These are phyloP conservation scores for Tokudaia tokunoshimensis DNA, from an alignment of 2,797 vertebrate genomes.

Conservation along the genomic window DNA sequence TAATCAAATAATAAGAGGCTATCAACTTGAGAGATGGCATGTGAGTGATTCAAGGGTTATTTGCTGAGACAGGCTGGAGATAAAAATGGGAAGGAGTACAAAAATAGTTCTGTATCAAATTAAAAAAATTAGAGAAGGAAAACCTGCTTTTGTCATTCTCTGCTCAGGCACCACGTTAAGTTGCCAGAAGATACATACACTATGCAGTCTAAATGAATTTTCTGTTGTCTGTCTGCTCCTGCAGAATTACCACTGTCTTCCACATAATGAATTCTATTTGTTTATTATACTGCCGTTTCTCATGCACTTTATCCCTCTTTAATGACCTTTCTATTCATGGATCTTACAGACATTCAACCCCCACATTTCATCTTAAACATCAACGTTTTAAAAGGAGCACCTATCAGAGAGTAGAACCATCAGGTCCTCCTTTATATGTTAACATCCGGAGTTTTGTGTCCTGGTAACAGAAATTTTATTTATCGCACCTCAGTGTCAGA, in stretches of 20 bases:
- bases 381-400: fast-evolving
- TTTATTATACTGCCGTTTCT: not conserved
- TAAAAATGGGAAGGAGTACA: not conserved
- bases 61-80: not conserved
- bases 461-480: not conserved
- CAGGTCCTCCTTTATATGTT: not conserved
- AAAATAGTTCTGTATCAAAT: not conserved
- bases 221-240: fast-evolving
- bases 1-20: not conserved
- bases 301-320: not conserved
- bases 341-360: not conserved
- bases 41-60: too few species aligned
- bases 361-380: not conserved
- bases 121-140: constrained; percentile 6
- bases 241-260: too few species aligned
- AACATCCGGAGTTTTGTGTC: not conserved
- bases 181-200: not conserved
- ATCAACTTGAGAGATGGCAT: not conserved
- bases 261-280: not conserved
- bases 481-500: too few species aligned
- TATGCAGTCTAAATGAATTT: not conserved
- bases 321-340: not conserved
- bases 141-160: not conserved
- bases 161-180: not conserved
- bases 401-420: not conserved